Base-by-base conservation (phyloP, 2,888 invertebrate species). In the Sesamia inferens region DNA sequence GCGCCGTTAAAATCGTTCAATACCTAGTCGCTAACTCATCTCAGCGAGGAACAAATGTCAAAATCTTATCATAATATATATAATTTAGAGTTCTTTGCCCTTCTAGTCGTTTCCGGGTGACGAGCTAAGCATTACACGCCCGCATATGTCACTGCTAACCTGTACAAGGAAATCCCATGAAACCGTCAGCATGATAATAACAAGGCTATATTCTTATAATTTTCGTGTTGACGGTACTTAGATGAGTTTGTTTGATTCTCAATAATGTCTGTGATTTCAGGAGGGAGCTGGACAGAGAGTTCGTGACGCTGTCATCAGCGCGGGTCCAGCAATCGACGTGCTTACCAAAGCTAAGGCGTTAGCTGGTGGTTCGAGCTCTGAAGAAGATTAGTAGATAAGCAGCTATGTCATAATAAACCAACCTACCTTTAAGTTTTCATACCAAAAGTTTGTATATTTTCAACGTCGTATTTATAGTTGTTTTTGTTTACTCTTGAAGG, bases 251-350 rank as follows among this genome's bases (percentile, higher is more conserved):
- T 64, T 63, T 19, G 19, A 31, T 48, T 48, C 14, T 64, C 0
- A 64, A 19, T 48, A 65, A 24, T 19, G 16, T 44, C 42, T 70
- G 0, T 54, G 31, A 19, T 85, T 84, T 0, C 79, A 91, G 91
- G 91, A 91, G 65, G 87, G 87, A 2, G 85, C 87, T 6, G 91
- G 91, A 0, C 90, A 90, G 74, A 84, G 88, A n/a, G 78, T 90
- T 0, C 83, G 90, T 1, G 89, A 91, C 24, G 88, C 89, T 0
- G 82, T 89, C 47, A 88, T 89, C 68, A 89, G 86, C 39, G 89
- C 89, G 4, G 88, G 83, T 0, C 89, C 89, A 14, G 89, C 89
- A 0, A 73, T 89, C 0, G 88, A 90, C 51, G 87, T 88, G 1
- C 78, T 89, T 7, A 47, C 78, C 19, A 85, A 86, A 66, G 88